Evolutionary conservation across 2,888 invertebrate genomes (phyloP), one percentile per base, ranked within the genome.

Genomic region (Clepsis dumicolana): DNA sequence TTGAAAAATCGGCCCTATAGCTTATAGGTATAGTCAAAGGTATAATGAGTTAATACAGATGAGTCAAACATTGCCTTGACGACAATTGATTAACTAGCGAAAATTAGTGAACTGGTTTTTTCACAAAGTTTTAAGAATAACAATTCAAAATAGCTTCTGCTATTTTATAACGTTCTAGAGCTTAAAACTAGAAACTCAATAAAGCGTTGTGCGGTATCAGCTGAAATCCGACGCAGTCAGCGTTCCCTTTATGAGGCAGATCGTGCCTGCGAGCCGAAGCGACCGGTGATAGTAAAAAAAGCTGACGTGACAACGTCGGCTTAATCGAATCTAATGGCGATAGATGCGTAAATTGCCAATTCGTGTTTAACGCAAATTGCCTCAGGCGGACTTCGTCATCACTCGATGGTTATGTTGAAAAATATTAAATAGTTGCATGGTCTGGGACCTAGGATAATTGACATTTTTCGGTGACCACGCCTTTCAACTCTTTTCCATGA

Each of bases 191-290:
- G 69, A 73, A 74, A 74, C 65, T 60, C 73, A 73, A 79, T 79
- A 76, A 74, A 77, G 75, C 74, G 71, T 71, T 70, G 72, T 67
- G 67, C 68, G 65, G 57, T 54, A 69, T 78, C 76, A 75, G 76
- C 81, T 70, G 68, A 72, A 79, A 74, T 78, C 65, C 68, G 67
- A 75, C 81, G 71, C 70, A 73, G 72, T 74, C 73, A 67, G 76
- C 81, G 73, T 74, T 79, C 77, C 82, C 78, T 81, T 81, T 79
- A 79, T 79, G 76, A 76, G 71, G 70, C 73, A 70, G 76, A 77
- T 74, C 78, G 75, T 78, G 77, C 68, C 74, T 73, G 74, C 69
- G 65, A 71, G 75, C 75, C 32, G 50, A 2, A 54, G 50, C 64
- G 41, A 54, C 27, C 44, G 48, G 27, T 56, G 80, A 71, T 74